These are phyloP conservation scores for Aldabrachelys gigantea DNA, from an alignment of 2,113 vertebrate species.

Conservation along the genomic window DNA sequence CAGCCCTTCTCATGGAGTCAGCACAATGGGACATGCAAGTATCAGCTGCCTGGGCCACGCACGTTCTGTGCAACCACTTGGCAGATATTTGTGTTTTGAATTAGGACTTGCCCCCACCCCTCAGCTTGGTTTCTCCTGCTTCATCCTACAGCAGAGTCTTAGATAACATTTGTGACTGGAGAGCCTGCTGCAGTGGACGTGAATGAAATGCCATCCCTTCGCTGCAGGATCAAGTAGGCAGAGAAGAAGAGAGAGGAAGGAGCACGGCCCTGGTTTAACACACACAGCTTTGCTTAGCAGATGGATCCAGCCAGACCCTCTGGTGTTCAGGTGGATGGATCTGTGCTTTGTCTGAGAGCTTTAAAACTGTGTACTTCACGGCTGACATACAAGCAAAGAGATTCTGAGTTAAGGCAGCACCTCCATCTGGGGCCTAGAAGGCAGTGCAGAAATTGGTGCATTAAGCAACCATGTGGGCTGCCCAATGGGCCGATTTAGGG, in stretches of 20 bases:
- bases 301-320: background rate
- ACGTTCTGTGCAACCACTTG: too few species aligned
- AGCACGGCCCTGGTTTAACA: background rate
- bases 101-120: too few species aligned
- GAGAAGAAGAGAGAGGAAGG: background rate
- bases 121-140: background rate
- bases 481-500: background rate
- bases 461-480: background rate
- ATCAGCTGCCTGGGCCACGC: too few species aligned
- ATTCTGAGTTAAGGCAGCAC: background rate
- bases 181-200: too few species aligned
- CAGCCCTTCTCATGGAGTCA: background rate
- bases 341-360: too few species aligned
- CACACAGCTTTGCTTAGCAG: background rate
- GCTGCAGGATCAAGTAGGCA: too few species aligned
- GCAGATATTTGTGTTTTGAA: too few species aligned
- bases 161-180: background rate
- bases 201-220: too few species aligned
- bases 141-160: background rate
- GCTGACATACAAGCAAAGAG: background rate
- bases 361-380: too few species aligned
- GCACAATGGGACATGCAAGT: too few species aligned
- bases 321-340: background rate
- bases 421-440: background rate
- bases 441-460: background rate